Base-by-base conservation (phyloP, 2,888 invertebrate genomes). In the Nebria salina region DNA sequence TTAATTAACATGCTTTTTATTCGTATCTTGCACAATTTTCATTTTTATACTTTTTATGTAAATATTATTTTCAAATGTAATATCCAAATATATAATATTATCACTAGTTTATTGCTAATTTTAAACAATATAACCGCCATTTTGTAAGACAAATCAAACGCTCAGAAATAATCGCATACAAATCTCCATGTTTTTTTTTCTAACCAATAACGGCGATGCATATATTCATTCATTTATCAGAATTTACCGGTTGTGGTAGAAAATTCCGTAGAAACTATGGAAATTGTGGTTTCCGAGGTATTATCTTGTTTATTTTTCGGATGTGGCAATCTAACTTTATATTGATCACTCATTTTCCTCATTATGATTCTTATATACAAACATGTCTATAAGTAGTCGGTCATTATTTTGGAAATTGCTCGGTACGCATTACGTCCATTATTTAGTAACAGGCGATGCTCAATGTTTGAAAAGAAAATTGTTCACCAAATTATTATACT, bases 181-280 rank as follows among this genome's bases (percentile, higher is more conserved):
- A 54, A 2, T 54, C 54, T 11, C 54, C 54, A 54, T 54, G 7
- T 11, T 54, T 11, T 54, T 54, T 54, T 54, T 54, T 54, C 54
- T 54, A 13, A 6, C 54, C 54, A 54, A 54, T 54, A 7, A 54
- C 25, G 25, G 34, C 26, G 70, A 25, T 70, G 70, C 25, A 73
- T 70, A 54, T 54, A 77, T 75, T 75, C 79, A 75, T 79, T 75
- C 42, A 75, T 79, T 54, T 54, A 54, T 80, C 80, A 80, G 75
- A 73, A 68, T 80, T 80, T 68, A 75, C 80, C 80, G 80, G 80
- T 80, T 80, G 80, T 75, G 80, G 80, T 80, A 80, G 75, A 80
- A 75, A 75, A 80, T 80, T 80, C 80, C 72, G 34, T 64, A 70
- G 75, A 80, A 80, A 80, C 65, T 72, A 70, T 80, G 80, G 80